These are phyloP conservation scores for Drosophila anomalata DNA, from an alignment of 2,888 invertebrate genomes.

Conservation along the genomic window DNA sequence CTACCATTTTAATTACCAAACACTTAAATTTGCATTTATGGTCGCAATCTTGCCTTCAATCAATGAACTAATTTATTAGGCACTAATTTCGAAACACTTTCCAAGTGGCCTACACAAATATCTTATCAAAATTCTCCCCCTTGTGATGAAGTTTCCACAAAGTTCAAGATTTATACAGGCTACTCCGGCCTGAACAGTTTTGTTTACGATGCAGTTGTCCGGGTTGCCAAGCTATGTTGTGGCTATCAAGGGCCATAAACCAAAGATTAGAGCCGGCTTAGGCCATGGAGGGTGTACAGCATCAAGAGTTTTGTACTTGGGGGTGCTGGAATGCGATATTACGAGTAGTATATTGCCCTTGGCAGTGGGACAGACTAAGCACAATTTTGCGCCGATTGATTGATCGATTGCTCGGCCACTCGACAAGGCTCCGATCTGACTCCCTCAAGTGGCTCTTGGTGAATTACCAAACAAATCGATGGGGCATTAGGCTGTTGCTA, in stretches of 20 bases:
- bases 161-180: slow-evolving; percentile 36
- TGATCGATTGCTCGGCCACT: slow-evolving; percentile 12
- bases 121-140: slow-evolving; percentile 35
- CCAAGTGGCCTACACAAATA: slow-evolving; percentile 21
- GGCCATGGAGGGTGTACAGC: slow-evolving; percentile 2
- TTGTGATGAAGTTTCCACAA: slow-evolving; percentile 15
- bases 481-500: slow-evolving; percentile 13
- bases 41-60: slow-evolving; percentile 16
- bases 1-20: not conserved
- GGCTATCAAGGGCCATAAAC: slow-evolving; percentile 29
- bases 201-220: slow-evolving; percentile 26
- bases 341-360: slow-evolving; percentile 16
- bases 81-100: slow-evolving; percentile 26
- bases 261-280: slow-evolving; percentile 23
- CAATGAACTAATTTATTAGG: slow-evolving; percentile 25
- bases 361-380: slow-evolving; percentile 11
- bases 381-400: slow-evolving; percentile 10
- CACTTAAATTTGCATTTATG: slow-evolving; percentile 30
- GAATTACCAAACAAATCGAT: slow-evolving; percentile 15
- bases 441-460: slow-evolving; percentile 15
- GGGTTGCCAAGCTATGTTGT: slow-evolving; percentile 18
- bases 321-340: not conserved
- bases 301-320: slow-evolving; percentile 34
- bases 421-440: not conserved
- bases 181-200: slow-evolving; percentile 23